Percentiles rank a stretch among this genome's conserved stretches.
Conservation (phyloP, 2,888 invertebrate species). For the Chesias legatella region DNA sequence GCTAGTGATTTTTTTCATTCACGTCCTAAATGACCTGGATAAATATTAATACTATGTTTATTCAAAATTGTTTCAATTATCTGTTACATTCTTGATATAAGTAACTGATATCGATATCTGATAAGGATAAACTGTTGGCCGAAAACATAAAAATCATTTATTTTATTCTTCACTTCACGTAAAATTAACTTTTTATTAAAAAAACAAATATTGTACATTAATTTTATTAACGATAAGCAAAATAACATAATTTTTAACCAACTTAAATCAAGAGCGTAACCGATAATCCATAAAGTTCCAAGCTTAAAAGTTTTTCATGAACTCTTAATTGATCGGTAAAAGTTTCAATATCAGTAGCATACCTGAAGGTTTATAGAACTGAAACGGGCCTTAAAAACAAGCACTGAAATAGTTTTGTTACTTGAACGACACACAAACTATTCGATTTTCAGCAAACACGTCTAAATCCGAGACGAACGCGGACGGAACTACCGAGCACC, state of each 20-base stretch:
- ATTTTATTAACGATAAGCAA: no score
- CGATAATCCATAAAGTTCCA: neutral
- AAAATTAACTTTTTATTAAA: no score
- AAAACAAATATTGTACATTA: no score
- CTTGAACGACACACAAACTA: constrained; percentile 24
- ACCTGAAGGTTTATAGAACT: constrained; percentile 50
- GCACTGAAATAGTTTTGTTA: constrained; percentile 5
- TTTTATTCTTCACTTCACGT: neutral
- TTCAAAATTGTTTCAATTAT: no score
- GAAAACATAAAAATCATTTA: neutral
- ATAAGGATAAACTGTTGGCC: constrained; percentile 1
- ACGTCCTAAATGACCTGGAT: no score
- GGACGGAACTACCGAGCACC: constrained; percentile 54
- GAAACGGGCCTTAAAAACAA: constrained; percentile 24
- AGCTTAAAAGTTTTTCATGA: neutral
- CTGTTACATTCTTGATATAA: no score
- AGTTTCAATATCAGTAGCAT: constrained; percentile 7
- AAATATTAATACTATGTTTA: no score
- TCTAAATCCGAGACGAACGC: constrained; percentile 52
- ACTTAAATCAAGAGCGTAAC: neutral
- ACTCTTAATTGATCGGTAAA: neutral
- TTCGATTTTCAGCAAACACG: constrained; percentile 42
- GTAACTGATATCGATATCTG: constrained; percentile 10
- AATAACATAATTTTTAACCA: no score
- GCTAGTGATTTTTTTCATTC: no score